Base-by-base conservation (phyloP, 30 jellyfish, hydroid and myxozoan species). In the Pelagia noctiluca region DNA sequence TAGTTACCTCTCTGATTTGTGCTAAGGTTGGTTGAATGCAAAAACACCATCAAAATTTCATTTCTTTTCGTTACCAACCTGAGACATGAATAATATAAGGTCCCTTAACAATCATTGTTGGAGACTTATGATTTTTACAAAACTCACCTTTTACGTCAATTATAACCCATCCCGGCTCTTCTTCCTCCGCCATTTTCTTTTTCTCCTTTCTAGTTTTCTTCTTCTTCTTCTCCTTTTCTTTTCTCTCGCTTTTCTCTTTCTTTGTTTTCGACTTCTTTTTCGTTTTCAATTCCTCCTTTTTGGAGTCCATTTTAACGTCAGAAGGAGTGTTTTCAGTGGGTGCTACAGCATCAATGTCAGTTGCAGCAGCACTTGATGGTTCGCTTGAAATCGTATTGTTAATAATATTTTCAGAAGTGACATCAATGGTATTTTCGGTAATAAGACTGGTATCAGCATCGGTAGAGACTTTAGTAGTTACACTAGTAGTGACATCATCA, bases 91-190 rank as follows among this genome's bases (percentile, higher is more conserved):
- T n/a, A n/a, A n/a, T n/a, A n/a, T n/a, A n/a, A n/a, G n/a, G n/a
- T n/a, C n/a, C n/a, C n/a, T n/a, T n/a, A n/a, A n/a, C n/a, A n/a
- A n/a, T n/a, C n/a, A n/a, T n/a, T n/a, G n/a, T n/a, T n/a, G n/a
- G n/a, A n/a, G n/a, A n/a, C n/a, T n/a, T n/a, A n/a, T n/a, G n/a
- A n/a, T n/a, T n/a, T n/a, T n/a, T n/a, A n/a, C n/a, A n/a, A 3
- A 21, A 24, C 42, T 47, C 30, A 75, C 87, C 63, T 42, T 63
- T 35, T 13, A 35, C 1, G n/a, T 63, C 94, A 54, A 83, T 35
- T 30, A 83, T 36, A 19, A 83, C 87, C 87, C 87, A 83, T 18
- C 54, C 87, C 19, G 64, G 25, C 3, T 83, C 78, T 18, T 35
- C 86, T 1, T 48, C 86, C 22, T 12, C 48, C 13, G 32, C 37